These are phyloP conservation scores for Himalopsyche japonica DNA, from an alignment of 2,888 invertebrate genomes.

Conservation along the genomic window DNA sequence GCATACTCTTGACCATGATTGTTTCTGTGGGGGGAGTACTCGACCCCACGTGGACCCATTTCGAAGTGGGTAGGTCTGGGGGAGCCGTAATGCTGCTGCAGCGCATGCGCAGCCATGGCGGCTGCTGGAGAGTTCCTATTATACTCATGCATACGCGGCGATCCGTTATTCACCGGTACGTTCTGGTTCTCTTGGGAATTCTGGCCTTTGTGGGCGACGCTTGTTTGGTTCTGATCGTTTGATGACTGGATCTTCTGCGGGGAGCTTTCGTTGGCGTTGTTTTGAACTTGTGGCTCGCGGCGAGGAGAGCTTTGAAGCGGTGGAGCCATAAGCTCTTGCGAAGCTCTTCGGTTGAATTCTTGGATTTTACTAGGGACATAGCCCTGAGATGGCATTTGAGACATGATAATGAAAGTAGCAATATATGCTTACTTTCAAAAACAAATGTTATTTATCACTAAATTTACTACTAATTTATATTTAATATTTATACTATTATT, in stretches of 20 bases:
- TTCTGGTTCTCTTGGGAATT: conserved; percentile 43
- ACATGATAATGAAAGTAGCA: conserved; percentile 48
- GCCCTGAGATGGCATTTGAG: conserved; percentile 55
- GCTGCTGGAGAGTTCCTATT: conserved; percentile 43
- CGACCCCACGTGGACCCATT: conserved; percentile 57
- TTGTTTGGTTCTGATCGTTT: conserved; percentile 42
- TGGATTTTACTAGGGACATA: conserved; percentile 56
- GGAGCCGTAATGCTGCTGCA: conserved; percentile 49
- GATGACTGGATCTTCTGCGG: conserved; percentile 14
- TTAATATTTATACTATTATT: too few species aligned
- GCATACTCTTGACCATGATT: conserved; percentile 48
- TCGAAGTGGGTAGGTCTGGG: conserved; percentile 55
- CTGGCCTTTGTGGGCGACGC: conserved; percentile 12
- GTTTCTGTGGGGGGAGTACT: conserved; percentile 57
- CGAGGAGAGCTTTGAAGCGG: conserved; percentile 41
- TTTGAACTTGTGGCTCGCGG: conserved; percentile 26
- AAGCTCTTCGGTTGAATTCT: conserved; percentile 54
- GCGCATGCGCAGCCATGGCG: conserved; percentile 46
- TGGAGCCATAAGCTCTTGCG: conserved; percentile 52
- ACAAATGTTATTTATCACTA: too few species aligned
- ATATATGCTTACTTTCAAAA: not conserved
- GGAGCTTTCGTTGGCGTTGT: conserved; percentile 31
- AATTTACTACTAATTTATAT: too few species aligned
- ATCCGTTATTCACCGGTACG: conserved; percentile 39
- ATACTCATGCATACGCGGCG: conserved; percentile 45